Conservation (phyloP, 2,888 invertebrate genomes). For the Amphipoea oculea region DNA sequence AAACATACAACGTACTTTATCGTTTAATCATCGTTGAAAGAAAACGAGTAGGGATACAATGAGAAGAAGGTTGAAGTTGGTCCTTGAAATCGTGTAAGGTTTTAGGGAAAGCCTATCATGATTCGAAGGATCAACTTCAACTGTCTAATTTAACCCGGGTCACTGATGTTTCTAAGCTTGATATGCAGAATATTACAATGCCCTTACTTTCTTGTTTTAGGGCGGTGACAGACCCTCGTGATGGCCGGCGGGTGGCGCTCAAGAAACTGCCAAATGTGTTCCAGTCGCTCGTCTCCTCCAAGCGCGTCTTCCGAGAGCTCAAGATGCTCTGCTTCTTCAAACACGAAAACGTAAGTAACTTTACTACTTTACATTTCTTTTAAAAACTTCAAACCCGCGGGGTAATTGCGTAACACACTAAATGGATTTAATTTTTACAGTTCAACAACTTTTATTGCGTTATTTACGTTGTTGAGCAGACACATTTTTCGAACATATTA, state of each 20-base stretch:
- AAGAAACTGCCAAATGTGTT: constrained; percentile 99
- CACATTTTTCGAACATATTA: neutral
- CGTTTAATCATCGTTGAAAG: neutral
- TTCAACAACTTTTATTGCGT: neutral
- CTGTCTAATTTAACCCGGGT: neutral
- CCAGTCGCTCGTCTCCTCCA: constrained; percentile 99
- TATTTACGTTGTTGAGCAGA: neutral
- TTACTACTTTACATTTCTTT: neutral
- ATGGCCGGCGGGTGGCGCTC: constrained; percentile 99
- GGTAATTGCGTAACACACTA: neutral
- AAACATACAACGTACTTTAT: neutral
- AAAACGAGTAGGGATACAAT: neutral
- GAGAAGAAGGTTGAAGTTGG: neutral
- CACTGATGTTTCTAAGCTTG: neutral
- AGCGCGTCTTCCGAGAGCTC: constrained; percentile 99
- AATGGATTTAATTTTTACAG: neutral
- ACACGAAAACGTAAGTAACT: constrained; percentile 98
- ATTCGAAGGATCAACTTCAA: constrained; percentile 8
- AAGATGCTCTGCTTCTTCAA: constrained; percentile 99
- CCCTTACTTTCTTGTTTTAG: constrained; percentile 89
- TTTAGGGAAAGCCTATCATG: neutral
- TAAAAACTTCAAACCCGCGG: neutral
- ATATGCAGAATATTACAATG: constrained; percentile 14
- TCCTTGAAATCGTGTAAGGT: neutral
- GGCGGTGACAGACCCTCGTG: constrained; percentile 99